Base-by-base conservation (phyloP, 2,888 invertebrate species). In the Chromoteleia sp. region DNA sequence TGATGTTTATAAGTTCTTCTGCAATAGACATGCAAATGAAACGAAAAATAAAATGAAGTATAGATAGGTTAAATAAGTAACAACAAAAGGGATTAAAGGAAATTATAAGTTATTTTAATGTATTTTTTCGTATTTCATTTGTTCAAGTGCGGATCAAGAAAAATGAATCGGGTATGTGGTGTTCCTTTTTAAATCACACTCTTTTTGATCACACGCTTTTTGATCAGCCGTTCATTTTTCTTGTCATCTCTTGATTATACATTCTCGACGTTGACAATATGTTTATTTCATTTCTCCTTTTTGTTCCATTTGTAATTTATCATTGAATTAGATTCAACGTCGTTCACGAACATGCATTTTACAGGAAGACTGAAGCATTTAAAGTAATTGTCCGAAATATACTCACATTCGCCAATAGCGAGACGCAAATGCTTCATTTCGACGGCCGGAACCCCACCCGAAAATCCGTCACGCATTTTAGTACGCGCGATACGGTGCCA, bases 311-410 rank as follows among this genome's bases (percentile, higher is more conserved):
- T 59, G 58, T 59, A 54, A 71, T 70, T 58, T 70, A 70, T 61
- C 21, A 74, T 33, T 58, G 15, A 15, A 68, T 45, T 30, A 30
- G 17, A 52, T 19, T 33, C 29, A 48, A 36, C 36, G 65, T 59
- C 59, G 36, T 58, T 71, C 61, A 41, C 15, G 19, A 61, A 52
- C 17, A 78, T 65, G 73, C 78, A 73, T 79, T 79, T 79, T 73
- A 67, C 59, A 73, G 78, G 50, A 79, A 79, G 73, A 79, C 73
- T 79, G 78, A 79, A 79, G 78, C 78, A 79, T 79, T 73, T 73
- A 59, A 78, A 73, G n/a, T 79, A 67, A 74, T 58, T 73, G 14
- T 67, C 25, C 50, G 58, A 61, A 73, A 68, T 79, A 73, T 73
- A 79, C 59, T 73, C 67, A 73, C 43, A 48, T 65, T 58, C 65